These are phyloP conservation scores for Empidonax alnorum DNA, from an alignment of 2,113 vertebrate species.

Conservation along the genomic window DNA sequence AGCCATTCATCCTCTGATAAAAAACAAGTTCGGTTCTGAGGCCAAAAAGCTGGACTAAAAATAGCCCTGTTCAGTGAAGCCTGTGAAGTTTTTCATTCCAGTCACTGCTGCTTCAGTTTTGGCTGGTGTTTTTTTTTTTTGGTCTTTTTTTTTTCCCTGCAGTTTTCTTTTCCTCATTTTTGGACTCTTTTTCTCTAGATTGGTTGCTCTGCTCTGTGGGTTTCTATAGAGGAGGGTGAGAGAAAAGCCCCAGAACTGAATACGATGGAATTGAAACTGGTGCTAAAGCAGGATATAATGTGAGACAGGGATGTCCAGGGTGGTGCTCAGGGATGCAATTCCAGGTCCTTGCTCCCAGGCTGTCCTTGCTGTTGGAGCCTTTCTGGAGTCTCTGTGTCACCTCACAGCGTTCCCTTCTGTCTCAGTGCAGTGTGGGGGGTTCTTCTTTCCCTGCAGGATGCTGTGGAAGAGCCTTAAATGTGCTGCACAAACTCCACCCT, in stretches of 20 bases:
- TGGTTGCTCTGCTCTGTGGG: slow-evolving; percentile 60
- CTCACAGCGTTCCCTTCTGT: background rate
- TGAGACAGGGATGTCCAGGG: slow-evolving; percentile 75
- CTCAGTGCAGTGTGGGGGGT: rapidly evolving
- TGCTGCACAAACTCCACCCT: background rate
- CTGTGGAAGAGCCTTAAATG: background rate
- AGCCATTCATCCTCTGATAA: background rate
- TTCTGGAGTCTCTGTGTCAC: background rate
- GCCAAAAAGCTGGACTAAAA: slow-evolving; percentile 1
- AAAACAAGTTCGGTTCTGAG: background rate
- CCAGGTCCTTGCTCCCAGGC: background rate
- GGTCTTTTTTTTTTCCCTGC: background rate
- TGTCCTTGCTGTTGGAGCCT: background rate
- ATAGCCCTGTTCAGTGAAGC: background rate
- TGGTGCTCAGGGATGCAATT: background rate
- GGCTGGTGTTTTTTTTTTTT: background rate
- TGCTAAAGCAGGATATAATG: slow-evolving; percentile 81
- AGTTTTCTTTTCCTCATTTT: slow-evolving; percentile 31
- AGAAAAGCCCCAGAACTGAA: slow-evolving; percentile 81
- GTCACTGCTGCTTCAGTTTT: background rate
- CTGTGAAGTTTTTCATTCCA: slow-evolving; percentile 11
- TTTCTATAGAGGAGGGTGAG: slow-evolving; percentile 84
- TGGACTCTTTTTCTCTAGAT: slow-evolving; percentile 37
- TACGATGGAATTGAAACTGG: slow-evolving; percentile 85
- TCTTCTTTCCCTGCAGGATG: background rate